Evolutionary conservation across 2,113 vertebrate genomes (phyloP).

Genomic region (Brienomyrus brachyistius): DNA sequence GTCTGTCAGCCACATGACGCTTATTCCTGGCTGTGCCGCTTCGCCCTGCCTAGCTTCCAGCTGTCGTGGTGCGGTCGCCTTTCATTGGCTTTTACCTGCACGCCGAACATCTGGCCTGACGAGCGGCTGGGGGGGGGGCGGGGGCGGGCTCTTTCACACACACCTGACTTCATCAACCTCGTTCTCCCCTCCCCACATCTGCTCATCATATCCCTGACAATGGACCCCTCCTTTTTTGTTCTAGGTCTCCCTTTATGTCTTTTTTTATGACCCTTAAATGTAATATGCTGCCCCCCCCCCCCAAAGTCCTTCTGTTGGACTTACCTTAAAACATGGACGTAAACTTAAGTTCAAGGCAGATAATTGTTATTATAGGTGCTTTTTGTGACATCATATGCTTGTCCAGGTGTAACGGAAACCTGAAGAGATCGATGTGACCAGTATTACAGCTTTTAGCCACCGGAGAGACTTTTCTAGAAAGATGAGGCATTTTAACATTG

Average conservation of each 20-base stretch:
- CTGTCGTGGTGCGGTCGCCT: constrained; percentile 4
- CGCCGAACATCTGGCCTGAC: constrained; percentile 4
- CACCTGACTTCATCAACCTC: neutral
- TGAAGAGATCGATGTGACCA: neutral
- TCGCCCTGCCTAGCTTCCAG: neutral
- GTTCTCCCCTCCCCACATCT: neutral
- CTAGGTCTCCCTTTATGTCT: neutral
- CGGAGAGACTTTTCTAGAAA: neutral
- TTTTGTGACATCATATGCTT: neutral
- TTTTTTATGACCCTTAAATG: neutral
- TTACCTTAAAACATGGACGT: neutral
- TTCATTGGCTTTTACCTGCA: neutral
- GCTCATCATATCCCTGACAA: neutral
- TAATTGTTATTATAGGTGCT: neutral
- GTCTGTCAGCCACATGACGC: neutral
- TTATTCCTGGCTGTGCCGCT: neutral
- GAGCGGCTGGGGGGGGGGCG: too few species aligned
- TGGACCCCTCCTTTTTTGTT: neutral
- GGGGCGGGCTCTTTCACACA: neutral
- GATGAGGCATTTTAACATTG: neutral
- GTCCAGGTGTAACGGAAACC: neutral
- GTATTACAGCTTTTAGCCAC: neutral
- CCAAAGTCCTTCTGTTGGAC: neutral
- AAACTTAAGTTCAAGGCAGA: neutral
- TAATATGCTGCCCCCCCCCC: neutral